Conservation (phyloP, 2,113 vertebrate species). For the Dicerorhinus sumatrensis region DNA sequence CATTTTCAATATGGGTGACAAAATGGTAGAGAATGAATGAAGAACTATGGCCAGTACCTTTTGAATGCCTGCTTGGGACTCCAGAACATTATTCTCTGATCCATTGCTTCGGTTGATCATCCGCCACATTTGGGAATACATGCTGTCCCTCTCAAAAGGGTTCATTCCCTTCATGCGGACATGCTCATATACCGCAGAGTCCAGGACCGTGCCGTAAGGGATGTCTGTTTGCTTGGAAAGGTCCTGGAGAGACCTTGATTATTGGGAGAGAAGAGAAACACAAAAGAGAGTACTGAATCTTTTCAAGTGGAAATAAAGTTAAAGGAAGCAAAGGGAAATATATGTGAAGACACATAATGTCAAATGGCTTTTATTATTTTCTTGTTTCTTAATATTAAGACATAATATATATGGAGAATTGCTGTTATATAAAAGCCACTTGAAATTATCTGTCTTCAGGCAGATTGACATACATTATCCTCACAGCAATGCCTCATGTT, state of each 20-base stretch:
- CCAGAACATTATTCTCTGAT: constrained; percentile 95
- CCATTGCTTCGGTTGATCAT: constrained; percentile 99
- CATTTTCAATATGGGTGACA: neutral
- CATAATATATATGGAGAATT: neutral
- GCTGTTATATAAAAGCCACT: neutral
- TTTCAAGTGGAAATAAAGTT: constrained; percentile 56
- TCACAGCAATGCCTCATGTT: neutral
- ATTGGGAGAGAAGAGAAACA: constrained; percentile 75
- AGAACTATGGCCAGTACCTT: constrained; percentile 89
- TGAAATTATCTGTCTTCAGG: neutral
- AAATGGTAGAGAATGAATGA: neutral
- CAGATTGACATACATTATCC: neutral
- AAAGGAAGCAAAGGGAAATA: constrained; percentile 61
- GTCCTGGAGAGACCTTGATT: constrained; percentile 95
- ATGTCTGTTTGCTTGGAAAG: constrained; percentile 98
- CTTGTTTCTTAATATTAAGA: constrained; percentile 41
- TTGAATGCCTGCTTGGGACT: constrained; percentile 95
- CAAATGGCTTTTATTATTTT: neutral
- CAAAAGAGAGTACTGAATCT: constrained; percentile 43
- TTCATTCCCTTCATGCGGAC: constrained; percentile 97
- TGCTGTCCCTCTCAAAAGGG: constrained; percentile 98
- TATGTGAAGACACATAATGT: neutral
- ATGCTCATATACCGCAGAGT: constrained; percentile 98
- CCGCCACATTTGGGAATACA: constrained; percentile 99
- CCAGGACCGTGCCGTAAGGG: constrained; percentile 97